Evolutionary conservation across 2,797 vertebrate genomes (phyloP).

Genomic region (Myotis myotis): DNA sequence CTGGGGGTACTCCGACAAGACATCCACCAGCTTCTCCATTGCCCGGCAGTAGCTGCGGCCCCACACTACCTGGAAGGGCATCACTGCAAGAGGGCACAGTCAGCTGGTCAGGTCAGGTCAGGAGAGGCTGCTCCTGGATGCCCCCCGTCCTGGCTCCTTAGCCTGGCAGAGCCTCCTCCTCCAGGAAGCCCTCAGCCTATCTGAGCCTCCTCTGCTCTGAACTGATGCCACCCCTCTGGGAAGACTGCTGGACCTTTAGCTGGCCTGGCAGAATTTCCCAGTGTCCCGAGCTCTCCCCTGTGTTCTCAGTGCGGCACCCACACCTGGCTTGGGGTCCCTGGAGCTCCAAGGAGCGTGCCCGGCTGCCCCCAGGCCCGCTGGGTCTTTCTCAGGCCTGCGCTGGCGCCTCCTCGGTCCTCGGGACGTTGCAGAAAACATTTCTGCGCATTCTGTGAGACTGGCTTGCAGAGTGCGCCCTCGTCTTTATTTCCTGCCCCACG

Average conservation of each 20-base stretch:
- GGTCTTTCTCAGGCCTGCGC: background rate
- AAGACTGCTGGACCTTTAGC: background rate
- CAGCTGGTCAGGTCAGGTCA: background rate
- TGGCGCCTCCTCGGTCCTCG: background rate
- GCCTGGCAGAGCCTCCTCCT: background rate
- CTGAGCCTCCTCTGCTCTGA: background rate
- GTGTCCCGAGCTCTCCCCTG: background rate
- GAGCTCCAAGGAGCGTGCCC: background rate
- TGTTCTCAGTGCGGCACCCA: background rate
- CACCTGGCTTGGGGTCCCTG: background rate
- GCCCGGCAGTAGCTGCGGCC: constrained; percentile 94
- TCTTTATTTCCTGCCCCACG: background rate
- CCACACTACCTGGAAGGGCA: constrained; percentile 95
- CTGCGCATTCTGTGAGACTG: background rate
- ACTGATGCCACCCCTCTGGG: background rate
- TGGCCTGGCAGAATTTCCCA: background rate
- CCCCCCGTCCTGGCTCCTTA: background rate
- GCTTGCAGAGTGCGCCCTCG: background rate
- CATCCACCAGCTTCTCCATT: constrained; percentile 93
- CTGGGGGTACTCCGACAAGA: constrained; percentile 91
- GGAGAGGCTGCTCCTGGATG: background rate
- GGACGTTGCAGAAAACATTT: background rate
- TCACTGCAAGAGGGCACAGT: constrained; percentile 81
- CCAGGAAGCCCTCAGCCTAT: background rate
- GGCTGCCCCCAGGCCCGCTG: background rate